Evolutionary conservation across 2,113 vertebrate genomes (phyloP).

Genomic region (Tenebrosternarchus preto): DNA sequence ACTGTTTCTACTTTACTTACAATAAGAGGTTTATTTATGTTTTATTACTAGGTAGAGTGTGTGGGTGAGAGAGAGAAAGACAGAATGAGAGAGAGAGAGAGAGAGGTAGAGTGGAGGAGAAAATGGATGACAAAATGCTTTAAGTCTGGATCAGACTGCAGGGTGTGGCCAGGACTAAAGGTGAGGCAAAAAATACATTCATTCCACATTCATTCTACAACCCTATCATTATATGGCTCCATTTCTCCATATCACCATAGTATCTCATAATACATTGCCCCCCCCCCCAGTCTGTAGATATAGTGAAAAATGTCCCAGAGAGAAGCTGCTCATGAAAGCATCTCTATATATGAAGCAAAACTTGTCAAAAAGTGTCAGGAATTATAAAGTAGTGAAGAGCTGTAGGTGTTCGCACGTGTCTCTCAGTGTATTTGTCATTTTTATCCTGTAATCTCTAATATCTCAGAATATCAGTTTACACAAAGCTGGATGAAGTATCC

Average conservation of each 20-base stretch:
- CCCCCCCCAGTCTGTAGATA: too few species aligned
- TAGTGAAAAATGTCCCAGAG: too few species aligned
- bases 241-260: too few species aligned
- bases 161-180: background rate
- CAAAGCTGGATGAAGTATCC: slow-evolving; percentile 8
- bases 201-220: too few species aligned
- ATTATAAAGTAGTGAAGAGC: background rate
- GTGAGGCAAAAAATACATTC: background rate
- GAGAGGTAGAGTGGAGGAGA: background rate
- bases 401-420: background rate
- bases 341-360: background rate
- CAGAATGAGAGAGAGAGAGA: background rate
- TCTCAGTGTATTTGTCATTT: background rate
- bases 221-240: too few species aligned
- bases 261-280: too few species aligned
- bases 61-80: background rate
- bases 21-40: slow-evolving; percentile 11
- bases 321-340: too few species aligned
- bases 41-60: background rate
- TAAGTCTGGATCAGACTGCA: background rate
- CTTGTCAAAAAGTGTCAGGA: background rate
- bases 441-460: slow-evolving; percentile 5
- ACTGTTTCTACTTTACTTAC: background rate
- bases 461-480: background rate
- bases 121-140: background rate